phyloP scores from a whole-genome alignment of 37 sponge, comb jelly and placozoan genomes.

The Spongilla lacustris region DNA sequence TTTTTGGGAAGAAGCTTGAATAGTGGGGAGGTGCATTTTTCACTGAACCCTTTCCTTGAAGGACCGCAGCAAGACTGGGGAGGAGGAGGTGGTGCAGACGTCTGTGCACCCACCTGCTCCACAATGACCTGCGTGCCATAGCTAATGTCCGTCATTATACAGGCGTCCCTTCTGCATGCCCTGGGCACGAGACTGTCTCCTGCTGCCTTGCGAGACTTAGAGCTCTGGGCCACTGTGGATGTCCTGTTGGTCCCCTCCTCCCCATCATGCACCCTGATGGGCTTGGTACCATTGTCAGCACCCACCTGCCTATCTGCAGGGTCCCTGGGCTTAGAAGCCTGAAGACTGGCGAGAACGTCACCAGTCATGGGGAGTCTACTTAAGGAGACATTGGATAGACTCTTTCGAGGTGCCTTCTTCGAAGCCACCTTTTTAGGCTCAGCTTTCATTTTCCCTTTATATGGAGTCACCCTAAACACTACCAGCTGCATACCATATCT shows the following conservation, averaged over 20 bases:
- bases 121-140: conserved; percentile 12
- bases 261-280: neutral
- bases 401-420: neutral
- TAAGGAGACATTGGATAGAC: neutral
- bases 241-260: neutral
- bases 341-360: neutral
- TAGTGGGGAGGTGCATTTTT: conserved; percentile 17
- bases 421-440: neutral
- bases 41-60: neutral
- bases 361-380: neutral
- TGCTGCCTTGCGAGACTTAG: neutral
- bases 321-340: neutral
- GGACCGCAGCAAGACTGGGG: neutral
- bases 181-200: neutral
- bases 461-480: conserved; percentile 25
- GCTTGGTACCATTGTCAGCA: neutral
- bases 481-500: conserved; percentile 43
- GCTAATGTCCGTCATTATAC: conserved; percentile 33
- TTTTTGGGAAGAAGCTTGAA: neutral
- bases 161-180: conserved; percentile 5
- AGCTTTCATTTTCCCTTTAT: neutral
- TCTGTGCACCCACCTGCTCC: neutral
- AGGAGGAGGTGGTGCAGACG: neutral
- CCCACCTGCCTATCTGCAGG: neutral
- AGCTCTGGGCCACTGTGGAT: neutral